phyloP scores from a whole-genome alignment of 1,140 invertebrate genomes.

The Eulimnadia texana region DNA sequence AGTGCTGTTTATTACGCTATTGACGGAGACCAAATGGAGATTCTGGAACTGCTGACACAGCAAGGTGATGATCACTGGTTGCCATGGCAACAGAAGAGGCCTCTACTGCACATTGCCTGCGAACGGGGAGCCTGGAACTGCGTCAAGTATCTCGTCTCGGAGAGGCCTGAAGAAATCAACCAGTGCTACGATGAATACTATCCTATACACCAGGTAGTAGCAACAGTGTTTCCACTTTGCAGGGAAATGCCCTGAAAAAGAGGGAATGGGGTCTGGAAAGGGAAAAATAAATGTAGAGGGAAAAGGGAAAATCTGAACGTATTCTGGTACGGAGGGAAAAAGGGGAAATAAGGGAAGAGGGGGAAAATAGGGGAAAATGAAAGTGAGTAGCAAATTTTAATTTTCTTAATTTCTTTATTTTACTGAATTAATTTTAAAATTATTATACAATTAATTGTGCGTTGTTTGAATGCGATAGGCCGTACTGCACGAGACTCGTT shows the following conservation, averaged over 20 bases:
- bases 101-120: slow-evolving; percentile 48
- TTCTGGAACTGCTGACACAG: slow-evolving; percentile 45
- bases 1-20: slow-evolving; percentile 56
- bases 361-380: too few species aligned
- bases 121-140: slow-evolving; percentile 53
- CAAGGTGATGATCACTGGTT: slow-evolving; percentile 53
- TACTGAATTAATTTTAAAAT: neutral
- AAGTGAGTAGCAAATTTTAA: neutral
- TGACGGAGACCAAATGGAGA: slow-evolving; percentile 48
- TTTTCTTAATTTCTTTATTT: too few species aligned
- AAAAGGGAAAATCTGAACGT: too few species aligned
- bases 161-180: slow-evolving; percentile 53
- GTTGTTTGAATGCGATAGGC: slow-evolving; percentile 21
- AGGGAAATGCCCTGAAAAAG: too few species aligned
- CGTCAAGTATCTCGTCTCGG: slow-evolving; percentile 45
- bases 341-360: too few species aligned
- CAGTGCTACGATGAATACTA: slow-evolving; percentile 59
- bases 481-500: slow-evolving; percentile 47
- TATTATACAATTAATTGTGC: neutral
- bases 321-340: too few species aligned
- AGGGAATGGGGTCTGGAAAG: too few species aligned
- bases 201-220: slow-evolving; percentile 48
- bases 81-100: slow-evolving; percentile 34
- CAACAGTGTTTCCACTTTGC: too few species aligned
- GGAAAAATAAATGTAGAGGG: too few species aligned